Evolutionary conservation across 2,113 vertebrate species (phyloP).

Genomic region (Anolis carolinensis): DNA sequence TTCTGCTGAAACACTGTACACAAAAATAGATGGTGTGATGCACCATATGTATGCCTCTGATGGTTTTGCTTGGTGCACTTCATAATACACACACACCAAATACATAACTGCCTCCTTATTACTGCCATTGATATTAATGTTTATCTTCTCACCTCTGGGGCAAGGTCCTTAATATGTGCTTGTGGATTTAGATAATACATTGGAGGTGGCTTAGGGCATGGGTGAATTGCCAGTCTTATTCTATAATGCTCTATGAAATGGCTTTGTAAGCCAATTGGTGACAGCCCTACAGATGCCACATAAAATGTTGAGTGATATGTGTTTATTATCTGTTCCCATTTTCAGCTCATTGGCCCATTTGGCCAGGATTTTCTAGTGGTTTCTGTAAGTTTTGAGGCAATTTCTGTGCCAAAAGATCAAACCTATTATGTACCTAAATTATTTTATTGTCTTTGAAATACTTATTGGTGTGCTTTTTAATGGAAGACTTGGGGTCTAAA

Average conservation of each 20-base stretch:
- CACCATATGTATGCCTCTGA: too few species aligned
- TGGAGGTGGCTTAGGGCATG: not conserved
- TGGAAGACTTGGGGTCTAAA: not conserved
- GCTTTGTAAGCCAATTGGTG: not conserved
- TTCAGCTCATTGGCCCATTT: not conserved
- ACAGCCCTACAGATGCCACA: not conserved
- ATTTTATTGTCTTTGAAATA: not conserved
- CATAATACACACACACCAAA: too few species aligned
- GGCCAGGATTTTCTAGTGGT: not conserved
- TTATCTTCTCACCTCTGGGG: not conserved
- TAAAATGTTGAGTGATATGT: not conserved
- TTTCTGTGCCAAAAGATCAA: not conserved
- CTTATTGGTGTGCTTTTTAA: not conserved
- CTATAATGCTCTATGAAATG: not conserved
- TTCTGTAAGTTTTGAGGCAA: not conserved
- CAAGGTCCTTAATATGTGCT: not conserved
- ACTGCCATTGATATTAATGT: too few species aligned
- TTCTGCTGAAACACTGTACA: too few species aligned
- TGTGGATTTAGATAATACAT: not conserved
- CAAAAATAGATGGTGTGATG: too few species aligned
- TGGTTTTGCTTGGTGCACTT: too few species aligned
- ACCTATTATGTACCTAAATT: too few species aligned
- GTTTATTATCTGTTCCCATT: too few species aligned
- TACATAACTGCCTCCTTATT: too few species aligned
- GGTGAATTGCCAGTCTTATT: not conserved